phyloP scores from a whole-genome alignment of 2,113 vertebrate genomes.

The Amblyopsis rosae region DNA sequence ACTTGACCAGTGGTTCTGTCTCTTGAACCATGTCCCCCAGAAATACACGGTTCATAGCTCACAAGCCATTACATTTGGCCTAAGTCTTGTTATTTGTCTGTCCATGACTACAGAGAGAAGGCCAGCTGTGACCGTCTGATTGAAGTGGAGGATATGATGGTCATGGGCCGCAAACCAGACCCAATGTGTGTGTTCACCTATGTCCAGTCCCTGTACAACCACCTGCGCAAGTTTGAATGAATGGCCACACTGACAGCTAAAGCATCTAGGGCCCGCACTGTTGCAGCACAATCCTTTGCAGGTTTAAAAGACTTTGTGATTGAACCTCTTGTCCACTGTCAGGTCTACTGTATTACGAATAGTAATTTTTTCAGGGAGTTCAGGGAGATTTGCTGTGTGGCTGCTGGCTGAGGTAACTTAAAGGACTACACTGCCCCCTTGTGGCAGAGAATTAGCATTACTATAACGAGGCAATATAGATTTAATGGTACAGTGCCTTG shows the following conservation, averaged over 20 bases:
- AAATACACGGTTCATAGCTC: no score
- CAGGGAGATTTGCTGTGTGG: background rate
- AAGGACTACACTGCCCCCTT: conserved; percentile 45
- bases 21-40: background rate
- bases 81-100: conserved; percentile 8
- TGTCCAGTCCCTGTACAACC: conserved; percentile 96
- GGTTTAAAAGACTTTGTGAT: background rate
- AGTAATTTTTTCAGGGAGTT: background rate
- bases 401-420: background rate
- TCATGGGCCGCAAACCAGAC: conserved; percentile 95
- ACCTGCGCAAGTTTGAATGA: conserved; percentile 93
- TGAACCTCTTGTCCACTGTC: background rate
- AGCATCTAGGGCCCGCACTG: background rate
- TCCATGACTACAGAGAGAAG: conserved; percentile 78
- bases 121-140: conserved; percentile 95
- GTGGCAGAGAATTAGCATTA: conserved; percentile 36
- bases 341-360: background rate
- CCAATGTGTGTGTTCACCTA: conserved; percentile 99
- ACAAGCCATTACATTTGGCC: conserved; percentile 9
- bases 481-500: background rate
- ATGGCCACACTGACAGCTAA: background rate
- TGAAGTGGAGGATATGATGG: conserved; percentile 98
- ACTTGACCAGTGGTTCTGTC: conserved; percentile 10
- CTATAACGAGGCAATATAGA: background rate
- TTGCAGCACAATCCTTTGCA: no score